A percentile compares a stretch with the other conserved stretches of the same genome.
These are phyloP conservation scores for Rhinichthys klamathensis DNA, from an alignment of 2,113 vertebrate genomes.

Conservation along the genomic window DNA sequence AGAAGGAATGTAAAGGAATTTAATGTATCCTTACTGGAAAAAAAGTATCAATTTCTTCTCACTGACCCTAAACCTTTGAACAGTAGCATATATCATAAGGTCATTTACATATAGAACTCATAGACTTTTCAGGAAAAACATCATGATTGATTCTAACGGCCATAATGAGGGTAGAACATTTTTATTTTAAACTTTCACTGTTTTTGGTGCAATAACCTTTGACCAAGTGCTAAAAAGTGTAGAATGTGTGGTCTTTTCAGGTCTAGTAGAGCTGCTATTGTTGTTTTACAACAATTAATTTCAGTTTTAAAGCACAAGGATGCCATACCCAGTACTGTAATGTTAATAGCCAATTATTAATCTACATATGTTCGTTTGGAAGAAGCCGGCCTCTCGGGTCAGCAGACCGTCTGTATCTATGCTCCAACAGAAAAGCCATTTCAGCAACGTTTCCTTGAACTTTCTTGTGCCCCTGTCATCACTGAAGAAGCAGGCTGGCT, in stretches of 20 bases:
- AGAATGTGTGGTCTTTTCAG: not conserved
- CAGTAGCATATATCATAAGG: not conserved
- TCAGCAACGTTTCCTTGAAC: not conserved
- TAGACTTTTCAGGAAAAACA: no score
- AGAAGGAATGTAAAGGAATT: no score
- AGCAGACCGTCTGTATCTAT: not conserved
- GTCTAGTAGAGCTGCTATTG: not conserved
- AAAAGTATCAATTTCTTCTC: not conserved
- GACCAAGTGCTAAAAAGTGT: not conserved
- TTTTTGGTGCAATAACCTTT: not conserved
- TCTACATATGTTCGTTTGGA: not conserved
- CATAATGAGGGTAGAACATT: no score
- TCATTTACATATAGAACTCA: not conserved
- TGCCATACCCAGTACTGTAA: not conserved
- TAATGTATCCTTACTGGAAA: not conserved
- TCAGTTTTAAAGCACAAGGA: not conserved
- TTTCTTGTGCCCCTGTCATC: not conserved
- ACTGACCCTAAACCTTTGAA: no score
- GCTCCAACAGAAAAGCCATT: not conserved
- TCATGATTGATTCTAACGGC: no score
- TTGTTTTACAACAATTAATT: not conserved
- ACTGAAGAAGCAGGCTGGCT: not conserved
- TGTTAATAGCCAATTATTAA: conserved; percentile 8
- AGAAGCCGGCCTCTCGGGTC: not conserved
- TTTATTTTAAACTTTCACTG: not conserved